Evolutionary conservation across 2,888 invertebrate species (phyloP), one percentile per base, ranked within the genome.

Genomic region (Lycocerus yunnanus): DNA sequence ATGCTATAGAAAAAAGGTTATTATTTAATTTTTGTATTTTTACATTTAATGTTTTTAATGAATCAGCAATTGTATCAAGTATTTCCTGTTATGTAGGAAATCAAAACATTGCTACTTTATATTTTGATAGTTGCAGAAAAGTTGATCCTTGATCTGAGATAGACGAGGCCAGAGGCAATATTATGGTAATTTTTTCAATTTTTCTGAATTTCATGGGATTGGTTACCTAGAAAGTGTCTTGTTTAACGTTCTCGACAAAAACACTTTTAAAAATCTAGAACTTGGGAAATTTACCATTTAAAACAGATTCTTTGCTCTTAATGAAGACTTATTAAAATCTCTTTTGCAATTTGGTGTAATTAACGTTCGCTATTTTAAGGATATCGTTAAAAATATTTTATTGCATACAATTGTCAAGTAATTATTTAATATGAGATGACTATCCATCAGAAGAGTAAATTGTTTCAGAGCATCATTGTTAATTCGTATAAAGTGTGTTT

Each of bases 401-500:
- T 67, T 67, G 16, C 27, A 67, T 43, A 24, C 66, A 20, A 58
- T 66, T 66, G 66, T 71, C 21, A 15, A 15, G 20, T 68, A 74
- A 71, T 74, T 71, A 60, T 58, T 59, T 27, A 60, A 66, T 66
- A 71, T 71, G 43, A 70, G 43, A 71, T 58, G 21, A 71, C 74
- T 74, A 72, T 72, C 63, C 75, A 13, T 20, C 15, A 60, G 58
- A 24, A 68, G 72, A 75, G 67, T 27, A 20, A 61, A 65, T 68
- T 15, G 24, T 16, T 24, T 27, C 59, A 63, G 63, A 68, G 59
- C 67, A 70, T 73, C 72, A 58, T 60, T 66, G 75, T 65, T 75
- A 73, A 75, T 72, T 72, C 58, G 27, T 61, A 67, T 63, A 73
- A 73, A 75, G 72, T 75, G 72, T 78, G 77, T 79, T 78, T 79